Evolutionary conservation across 2,113 vertebrate species (phyloP).

Genomic region (Acanthochromis polyacanthus): DNA sequence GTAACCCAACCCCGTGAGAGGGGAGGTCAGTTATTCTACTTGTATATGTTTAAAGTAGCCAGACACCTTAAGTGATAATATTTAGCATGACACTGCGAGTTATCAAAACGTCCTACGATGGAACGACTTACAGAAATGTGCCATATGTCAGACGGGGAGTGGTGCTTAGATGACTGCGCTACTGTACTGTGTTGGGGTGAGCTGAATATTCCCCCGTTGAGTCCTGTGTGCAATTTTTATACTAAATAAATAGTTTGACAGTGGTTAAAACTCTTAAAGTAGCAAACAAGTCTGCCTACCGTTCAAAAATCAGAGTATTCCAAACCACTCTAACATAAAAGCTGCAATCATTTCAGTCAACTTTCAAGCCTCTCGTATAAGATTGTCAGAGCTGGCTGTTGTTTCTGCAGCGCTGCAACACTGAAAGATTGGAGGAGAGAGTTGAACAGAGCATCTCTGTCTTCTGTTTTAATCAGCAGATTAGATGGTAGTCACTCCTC

Average conservation of each 20-base stretch:
- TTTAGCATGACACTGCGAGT: slow-evolving; percentile 32
- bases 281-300: too few species aligned
- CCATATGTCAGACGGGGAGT: background rate
- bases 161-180: background rate
- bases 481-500: slow-evolving; percentile 79
- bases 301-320: too few species aligned
- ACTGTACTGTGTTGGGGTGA: background rate
- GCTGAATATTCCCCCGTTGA: background rate
- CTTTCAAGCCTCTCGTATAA: slow-evolving; percentile 12
- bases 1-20: slow-evolving; percentile 37
- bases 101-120: slow-evolving; percentile 40
- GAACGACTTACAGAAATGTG: slow-evolving; percentile 9
- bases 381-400: slow-evolving; percentile 16
- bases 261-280: background rate
- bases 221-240: background rate
- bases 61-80: slow-evolving; percentile 34
- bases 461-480: slow-evolving; percentile 80
- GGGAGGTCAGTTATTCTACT: slow-evolving; percentile 54
- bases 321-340: background rate
- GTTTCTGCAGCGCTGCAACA: slow-evolving; percentile 50
- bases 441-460: slow-evolving; percentile 80
- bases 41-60: slow-evolving; percentile 61
- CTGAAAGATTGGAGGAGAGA: slow-evolving; percentile 25
- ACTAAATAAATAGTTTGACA: background rate
- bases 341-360: slow-evolving; percentile 30